Base-by-base conservation (phyloP, 2,113 vertebrate species). In the Microtus montanus region DNA sequence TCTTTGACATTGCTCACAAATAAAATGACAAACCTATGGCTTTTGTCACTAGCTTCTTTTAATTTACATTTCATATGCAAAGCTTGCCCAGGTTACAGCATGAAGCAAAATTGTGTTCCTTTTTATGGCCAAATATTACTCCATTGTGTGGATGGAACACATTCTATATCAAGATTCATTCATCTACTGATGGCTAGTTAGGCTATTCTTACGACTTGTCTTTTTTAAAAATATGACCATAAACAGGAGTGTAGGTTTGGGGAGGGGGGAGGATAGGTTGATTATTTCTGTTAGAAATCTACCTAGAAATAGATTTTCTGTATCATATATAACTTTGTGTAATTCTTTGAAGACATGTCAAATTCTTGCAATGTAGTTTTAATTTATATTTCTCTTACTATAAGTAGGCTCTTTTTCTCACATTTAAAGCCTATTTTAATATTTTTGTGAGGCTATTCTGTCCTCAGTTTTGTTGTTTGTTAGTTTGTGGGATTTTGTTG, bases 381-480 rank as follows among this genome's bases (percentile, higher is more conserved):
- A 35, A 80, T 71, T 90, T 94, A 35, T 8, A 70, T 93, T 93
- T 96, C n/a, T 58, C 75, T 87, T 83, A 88, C 63, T 73, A 12
- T 54, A 6, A 63, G 41, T 83, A 14, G 54, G 75, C 64, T 30
- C 38, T 74, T 93, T 89, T 90, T 93, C 54, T 77, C 78, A n/a
- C 47, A 24, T 74, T 52, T 89, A 73, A 79, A 91, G 20, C 17
- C 54, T 63, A 28, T 38, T 95, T 91, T 71, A 77, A 33, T 70
- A 41, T 70, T 41, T 63, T 96, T 87, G 66, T 44, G 22, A 52
- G 54, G 90, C 87, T 77, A 12, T 49, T 30, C 22, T 82, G 64
- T 2, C 41, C 3, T 92, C 52, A 33, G 2, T 74, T 68, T 90
- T 93, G 70, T n/a, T 71, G 7, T 38, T 71, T 9, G 68, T 30